These are phyloP conservation scores for Xanthia icteritia DNA, from an alignment of 2,888 invertebrate genomes.

Conservation along the genomic window DNA sequence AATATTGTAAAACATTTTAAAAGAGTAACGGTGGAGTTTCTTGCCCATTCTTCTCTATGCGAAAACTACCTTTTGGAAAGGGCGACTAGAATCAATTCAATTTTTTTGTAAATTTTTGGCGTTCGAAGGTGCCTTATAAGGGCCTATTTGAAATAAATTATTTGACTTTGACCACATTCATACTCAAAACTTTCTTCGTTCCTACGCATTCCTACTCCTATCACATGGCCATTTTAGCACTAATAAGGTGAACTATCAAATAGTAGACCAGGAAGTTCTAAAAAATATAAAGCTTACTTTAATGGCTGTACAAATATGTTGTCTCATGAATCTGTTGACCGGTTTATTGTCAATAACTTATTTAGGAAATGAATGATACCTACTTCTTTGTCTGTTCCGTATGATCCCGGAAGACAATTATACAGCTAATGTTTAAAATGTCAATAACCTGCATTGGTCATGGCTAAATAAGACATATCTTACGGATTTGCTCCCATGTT, in stretches of 20 bases:
- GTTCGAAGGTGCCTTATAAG: too few species aligned
- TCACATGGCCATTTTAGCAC: too few species aligned
- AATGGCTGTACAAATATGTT: neutral
- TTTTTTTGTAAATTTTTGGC: too few species aligned
- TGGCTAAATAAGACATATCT: neutral
- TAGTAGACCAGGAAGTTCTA: slow-evolving; percentile 6
- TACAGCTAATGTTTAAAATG: slow-evolving; percentile 17
- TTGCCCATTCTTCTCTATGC: too few species aligned
- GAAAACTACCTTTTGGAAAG: too few species aligned
- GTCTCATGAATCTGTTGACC: slow-evolving; percentile 6
- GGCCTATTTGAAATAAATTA: too few species aligned
- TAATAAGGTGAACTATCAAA: neutral
- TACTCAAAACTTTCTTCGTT: too few species aligned
- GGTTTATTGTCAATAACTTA: slow-evolving; percentile 26
- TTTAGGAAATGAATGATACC: slow-evolving; percentile 26
- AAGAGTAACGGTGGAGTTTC: too few species aligned
- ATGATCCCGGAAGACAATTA: slow-evolving; percentile 27
- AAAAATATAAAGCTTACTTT: slow-evolving; percentile 12
- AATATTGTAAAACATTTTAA: too few species aligned
- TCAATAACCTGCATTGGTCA: slow-evolving; percentile 22
- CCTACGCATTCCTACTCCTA: too few species aligned
- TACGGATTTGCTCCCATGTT: neutral
- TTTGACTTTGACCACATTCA: too few species aligned
- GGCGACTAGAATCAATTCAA: too few species aligned
- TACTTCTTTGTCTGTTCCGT: slow-evolving; percentile 12